phyloP scores from a whole-genome alignment of 92 coral and sea anemone species.

The Parazoanthus swiftii region DNA sequence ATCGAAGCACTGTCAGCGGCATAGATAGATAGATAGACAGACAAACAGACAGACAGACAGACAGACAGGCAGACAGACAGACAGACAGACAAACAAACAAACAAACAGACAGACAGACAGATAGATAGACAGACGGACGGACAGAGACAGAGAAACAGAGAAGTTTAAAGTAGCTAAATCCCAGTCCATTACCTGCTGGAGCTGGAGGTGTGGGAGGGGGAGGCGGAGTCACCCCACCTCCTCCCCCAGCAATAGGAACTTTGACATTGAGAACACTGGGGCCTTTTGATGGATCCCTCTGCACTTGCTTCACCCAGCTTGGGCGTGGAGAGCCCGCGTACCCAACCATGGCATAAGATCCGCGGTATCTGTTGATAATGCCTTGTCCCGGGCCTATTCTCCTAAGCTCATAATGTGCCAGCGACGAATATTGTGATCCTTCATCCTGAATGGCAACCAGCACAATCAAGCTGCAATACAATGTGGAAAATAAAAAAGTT shows the following conservation, averaged over 20 bases:
- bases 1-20: too few relatives aligned
- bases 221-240: constrained; percentile 15
- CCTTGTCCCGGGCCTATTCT: constrained; percentile 13
- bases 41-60: too few relatives aligned
- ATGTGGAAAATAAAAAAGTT: not conserved
- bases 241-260: constrained; percentile 36
- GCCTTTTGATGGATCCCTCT: constrained; percentile 18
- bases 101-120: too few relatives aligned
- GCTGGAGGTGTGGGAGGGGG: constrained; percentile 17
- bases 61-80: too few relatives aligned
- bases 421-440: not conserved
- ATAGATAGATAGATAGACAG: too few relatives aligned
- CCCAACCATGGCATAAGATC: constrained; percentile 28
- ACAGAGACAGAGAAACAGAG: not conserved
- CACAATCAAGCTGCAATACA: constrained; percentile 14
- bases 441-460: constrained; percentile 35
- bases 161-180: not conserved
- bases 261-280: constrained; percentile 22
- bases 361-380: constrained; percentile 5
- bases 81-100: too few relatives aligned
- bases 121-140: too few relatives aligned
- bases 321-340: constrained; percentile 33
- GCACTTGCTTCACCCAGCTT: constrained; percentile 32
- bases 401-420: constrained; percentile 8
- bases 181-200: not conserved